A percentile compares a stretch with the other conserved stretches of the same genome.
Conservation (phyloP, 2,888 invertebrate genomes). For the Caradrina kadenii region DNA sequence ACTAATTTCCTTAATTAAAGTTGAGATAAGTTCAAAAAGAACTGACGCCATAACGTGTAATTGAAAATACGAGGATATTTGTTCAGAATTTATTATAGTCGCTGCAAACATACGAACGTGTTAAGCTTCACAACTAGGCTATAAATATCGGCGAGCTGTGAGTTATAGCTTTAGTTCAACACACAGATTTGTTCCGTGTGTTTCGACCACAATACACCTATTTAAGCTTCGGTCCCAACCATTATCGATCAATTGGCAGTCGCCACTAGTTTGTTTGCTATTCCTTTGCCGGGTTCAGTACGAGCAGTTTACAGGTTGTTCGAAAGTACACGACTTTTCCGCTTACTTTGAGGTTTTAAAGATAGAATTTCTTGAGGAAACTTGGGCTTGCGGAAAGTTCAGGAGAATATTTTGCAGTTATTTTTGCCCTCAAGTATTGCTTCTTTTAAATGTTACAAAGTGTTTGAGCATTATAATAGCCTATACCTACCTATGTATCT, state of each 20-base stretch:
- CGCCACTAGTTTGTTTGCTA: conserved; percentile 50
- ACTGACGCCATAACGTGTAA: conserved; percentile 55
- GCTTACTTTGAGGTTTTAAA: conserved; percentile 17
- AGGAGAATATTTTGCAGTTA: conserved; percentile 32
- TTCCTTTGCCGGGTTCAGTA: conserved; percentile 15
- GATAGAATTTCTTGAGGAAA: conserved; percentile 20
- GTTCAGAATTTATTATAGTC: conserved; percentile 76
- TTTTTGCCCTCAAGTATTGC: background rate
- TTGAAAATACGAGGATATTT: conserved; percentile 74
- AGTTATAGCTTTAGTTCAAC: conserved; percentile 78
- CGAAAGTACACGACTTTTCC: conserved; percentile 23
- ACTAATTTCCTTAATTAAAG: conserved; percentile 49
- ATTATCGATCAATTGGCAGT: conserved; percentile 61
- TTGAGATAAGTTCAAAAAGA: conserved; percentile 48
- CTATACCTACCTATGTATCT: too few relatives aligned
- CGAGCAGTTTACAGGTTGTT: conserved; percentile 33
- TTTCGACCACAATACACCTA: conserved; percentile 68
- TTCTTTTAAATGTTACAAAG: background rate
- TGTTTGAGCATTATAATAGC: too few relatives aligned
- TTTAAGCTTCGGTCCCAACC: conserved; percentile 57
- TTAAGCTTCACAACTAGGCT: conserved; percentile 80
- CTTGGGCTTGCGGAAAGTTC: conserved; percentile 27
- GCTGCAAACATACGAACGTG: conserved; percentile 77
- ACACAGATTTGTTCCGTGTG: conserved; percentile 74
- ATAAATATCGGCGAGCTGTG: conserved; percentile 82